Evolutionary conservation across 2,797 vertebrate species (phyloP), one percentile per base, ranked within the genome.

Genomic region (Gobionotothen gibberifrons): DNA sequence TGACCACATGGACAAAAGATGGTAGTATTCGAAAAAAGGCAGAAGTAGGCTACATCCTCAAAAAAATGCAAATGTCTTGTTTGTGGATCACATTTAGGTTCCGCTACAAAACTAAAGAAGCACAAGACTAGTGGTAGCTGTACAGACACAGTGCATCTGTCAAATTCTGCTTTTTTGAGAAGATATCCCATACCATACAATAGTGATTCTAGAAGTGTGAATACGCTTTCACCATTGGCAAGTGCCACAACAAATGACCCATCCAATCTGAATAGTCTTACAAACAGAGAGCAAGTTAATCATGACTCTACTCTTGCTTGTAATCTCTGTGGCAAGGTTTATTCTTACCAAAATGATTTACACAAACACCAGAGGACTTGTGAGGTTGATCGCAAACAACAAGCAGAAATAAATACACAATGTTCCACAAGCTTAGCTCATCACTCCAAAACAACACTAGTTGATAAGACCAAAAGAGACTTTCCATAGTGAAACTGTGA

Each of bases 281-380:
- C 19, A 4, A 65, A 46, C 51, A 12, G 11, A 39, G 69, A 82
- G 72, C 47, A 17, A 26, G 44, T 29, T 29, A 29, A 62, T 48
- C 43, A 32, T 4, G 57, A 69, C 19, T 29, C 2, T 10, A 40
- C 49, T 68, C 65, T 82, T 9, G 52, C 74, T 51, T 86, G 75
- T 47, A 17, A 1, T 14, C 15, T 48, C 15, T 82, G 80, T 57
- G 43, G 57, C 36, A 79, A 73, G 44, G 62, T 55, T 60, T 81
- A 55, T 52, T 77, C 62, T 42, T 67, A 79, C 59, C 29, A 1
- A 13, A 75, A 71, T 47, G 71, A 71, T 26, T 5, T 32, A 78
- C 43, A 79, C 14, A 71, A 83, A 81, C 82, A 89, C 46, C 76
- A 76, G 65, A 80, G 40, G 55, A 61, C 26, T 4, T 82, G 76